These are phyloP conservation scores for Falcunculus frontatus DNA, from an alignment of 2,113 vertebrate genomes.

Conservation along the genomic window DNA sequence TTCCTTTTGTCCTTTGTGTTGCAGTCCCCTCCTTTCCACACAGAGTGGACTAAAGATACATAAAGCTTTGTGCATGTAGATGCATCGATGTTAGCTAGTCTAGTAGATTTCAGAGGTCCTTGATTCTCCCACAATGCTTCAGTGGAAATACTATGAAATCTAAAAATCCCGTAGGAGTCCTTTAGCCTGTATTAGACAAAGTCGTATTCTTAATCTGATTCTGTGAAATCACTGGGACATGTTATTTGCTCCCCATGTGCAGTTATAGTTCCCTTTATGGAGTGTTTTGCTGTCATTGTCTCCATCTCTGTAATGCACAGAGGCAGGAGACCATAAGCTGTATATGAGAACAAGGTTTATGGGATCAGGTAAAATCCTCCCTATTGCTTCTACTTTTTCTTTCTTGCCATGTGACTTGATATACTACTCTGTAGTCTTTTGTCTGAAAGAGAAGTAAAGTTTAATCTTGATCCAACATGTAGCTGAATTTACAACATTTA, in stretches of 20 bases:
- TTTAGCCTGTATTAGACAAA: neutral
- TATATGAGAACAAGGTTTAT: neutral
- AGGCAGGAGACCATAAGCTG: neutral
- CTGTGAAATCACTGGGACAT: neutral
- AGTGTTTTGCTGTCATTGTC: neutral
- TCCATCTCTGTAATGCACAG: neutral
- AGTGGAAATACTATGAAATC: neutral
- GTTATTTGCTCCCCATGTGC: neutral
- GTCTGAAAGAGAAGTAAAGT: neutral
- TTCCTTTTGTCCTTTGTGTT: neutral
- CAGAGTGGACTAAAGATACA: neutral
- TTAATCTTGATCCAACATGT: neutral
- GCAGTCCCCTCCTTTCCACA: neutral
- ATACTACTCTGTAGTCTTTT: neutral
- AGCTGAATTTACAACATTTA: neutral
- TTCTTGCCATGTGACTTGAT: neutral
- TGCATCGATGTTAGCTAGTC: neutral
- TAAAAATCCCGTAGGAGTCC: neutral
- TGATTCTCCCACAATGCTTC: neutral
- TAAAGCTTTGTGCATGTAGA: neutral
- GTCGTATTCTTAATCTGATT: neutral
- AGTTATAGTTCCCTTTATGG: neutral
- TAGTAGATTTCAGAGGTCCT: neutral
- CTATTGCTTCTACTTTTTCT: neutral
- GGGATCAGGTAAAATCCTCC: neutral